phyloP scores from a whole-genome alignment of 2,797 vertebrate genomes.

The Denticeps clupeoides region DNA sequence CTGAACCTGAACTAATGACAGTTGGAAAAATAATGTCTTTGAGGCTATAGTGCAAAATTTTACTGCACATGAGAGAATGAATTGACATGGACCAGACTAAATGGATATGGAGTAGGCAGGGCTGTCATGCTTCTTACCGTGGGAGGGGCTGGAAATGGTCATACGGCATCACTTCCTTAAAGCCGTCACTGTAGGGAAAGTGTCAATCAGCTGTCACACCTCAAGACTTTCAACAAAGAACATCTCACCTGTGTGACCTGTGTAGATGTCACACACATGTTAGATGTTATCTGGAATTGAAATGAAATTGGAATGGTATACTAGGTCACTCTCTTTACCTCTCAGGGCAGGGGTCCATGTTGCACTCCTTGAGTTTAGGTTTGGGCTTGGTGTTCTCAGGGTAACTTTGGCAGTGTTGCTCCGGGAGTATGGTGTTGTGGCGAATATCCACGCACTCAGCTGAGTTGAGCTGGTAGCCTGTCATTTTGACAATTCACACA shows the following conservation, averaged over 20 bases:
- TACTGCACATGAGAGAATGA: too few relatives aligned
- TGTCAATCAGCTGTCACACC: neutral
- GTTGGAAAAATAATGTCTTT: too few relatives aligned
- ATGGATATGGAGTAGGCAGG: too few relatives aligned
- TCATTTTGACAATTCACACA: too few relatives aligned
- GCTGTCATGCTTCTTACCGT: conserved; percentile 59
- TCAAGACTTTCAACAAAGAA: too few relatives aligned
- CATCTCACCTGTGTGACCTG: too few relatives aligned
- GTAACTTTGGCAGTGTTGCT: conserved; percentile 77
- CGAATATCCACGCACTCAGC: conserved; percentile 81
- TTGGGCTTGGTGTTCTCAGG: conserved; percentile 86
- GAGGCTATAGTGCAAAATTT: too few relatives aligned
- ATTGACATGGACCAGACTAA: too few relatives aligned
- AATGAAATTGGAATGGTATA: too few relatives aligned
- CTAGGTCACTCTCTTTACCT: too few relatives aligned
- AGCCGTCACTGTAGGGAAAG: conserved; percentile 73
- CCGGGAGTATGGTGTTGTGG: conserved; percentile 66
- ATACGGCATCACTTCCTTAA: conserved; percentile 92
- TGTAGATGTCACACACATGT: too few relatives aligned
- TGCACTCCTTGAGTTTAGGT: conserved; percentile 88
- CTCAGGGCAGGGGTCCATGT: conserved; percentile 85
- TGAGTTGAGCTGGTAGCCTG: conserved; percentile 89
- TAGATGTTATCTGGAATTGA: neutral
- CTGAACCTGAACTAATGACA: too few relatives aligned
- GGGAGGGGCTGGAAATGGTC: conserved; percentile 91